Base-by-base conservation (phyloP, 2,797 vertebrate species). In the Scomberomorus guttatus region DNA sequence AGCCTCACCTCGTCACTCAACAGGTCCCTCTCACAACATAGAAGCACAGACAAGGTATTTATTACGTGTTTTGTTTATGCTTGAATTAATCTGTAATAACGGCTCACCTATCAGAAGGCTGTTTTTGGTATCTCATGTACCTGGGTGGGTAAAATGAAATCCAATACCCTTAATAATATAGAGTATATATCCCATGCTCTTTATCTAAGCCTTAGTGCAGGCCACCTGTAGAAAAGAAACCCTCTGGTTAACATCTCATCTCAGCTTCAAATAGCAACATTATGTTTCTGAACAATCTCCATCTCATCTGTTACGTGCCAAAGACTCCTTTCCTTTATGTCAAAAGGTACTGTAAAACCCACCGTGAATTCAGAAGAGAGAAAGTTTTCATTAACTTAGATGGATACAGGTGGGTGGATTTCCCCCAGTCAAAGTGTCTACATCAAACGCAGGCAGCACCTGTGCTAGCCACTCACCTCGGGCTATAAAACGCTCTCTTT, bases 371-470 rank as follows among this genome's bases (percentile, higher is more conserved):
- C 32, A 76, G 48, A 51, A 7, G 14, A 59, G 60, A 39, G 52
- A 79, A 78, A 27, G 73, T 82, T 86, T 87, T 75, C 77, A 74
- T 34, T 70, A 63, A 79, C 52, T 79, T 51, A 44, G 39, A 65
- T 74, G 71, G 64, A 85, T 78, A 62, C 79, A 87, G 82, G 82
- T 90, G 81, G 77, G 61, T 84, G 81, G 87, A 89, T 86, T 90
- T 87, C 71, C 89, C 81, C 80, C 2, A 20, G 78, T 79, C 74
- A 51, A 29, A 67, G 72, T 1, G 63, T 82, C 63, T 44, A 82
- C 81, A 92, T 91, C 89, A 93, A 90, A 91, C 54, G 52, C 69
- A 75, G 62, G 48, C 79, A 72, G 77, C 85, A 89, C 88, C 88
- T 90, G 90, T 62, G 52, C 46, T 39, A 29, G 81, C 81, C 7